Conservation (phyloP, 2,888 invertebrate genomes). For the Julus scandinavius region DNA sequence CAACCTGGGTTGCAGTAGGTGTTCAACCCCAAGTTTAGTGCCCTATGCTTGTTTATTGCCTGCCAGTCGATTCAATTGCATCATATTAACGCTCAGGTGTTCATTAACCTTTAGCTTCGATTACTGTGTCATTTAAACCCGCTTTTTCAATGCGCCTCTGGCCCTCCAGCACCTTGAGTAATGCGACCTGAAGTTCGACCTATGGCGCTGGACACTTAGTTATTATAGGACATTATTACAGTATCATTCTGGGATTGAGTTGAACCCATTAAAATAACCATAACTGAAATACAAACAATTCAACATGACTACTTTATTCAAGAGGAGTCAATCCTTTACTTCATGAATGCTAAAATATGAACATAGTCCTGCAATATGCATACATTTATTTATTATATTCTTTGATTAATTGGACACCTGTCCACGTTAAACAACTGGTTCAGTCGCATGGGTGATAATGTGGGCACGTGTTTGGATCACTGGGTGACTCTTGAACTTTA, state of each 20-base stretch:
- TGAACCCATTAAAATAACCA: no score
- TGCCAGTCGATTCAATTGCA: neutral
- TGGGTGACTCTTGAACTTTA: neutral
- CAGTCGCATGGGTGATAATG: neutral
- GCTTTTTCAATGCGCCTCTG: neutral
- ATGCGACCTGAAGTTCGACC: neutral
- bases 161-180: neutral
- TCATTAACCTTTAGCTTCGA: constrained; percentile 12
- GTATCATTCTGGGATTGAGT: no score
- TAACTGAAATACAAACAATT: no score
- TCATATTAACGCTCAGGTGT: constrained; percentile 19
- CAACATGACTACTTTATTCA: no score
- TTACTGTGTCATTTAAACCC: neutral
- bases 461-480: neutral
- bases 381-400: no score
- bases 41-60: constrained; percentile 22
- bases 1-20: neutral
- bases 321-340: no score
- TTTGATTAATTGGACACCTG: neutral
- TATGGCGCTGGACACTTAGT: no score
- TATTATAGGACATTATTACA: no score
- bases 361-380: no score
- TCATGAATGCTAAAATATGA: no score
- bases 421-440: no score
- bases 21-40: constrained; percentile 28